Conservation (phyloP, 2,888 invertebrate genomes). For the Nymphalis urticae region DNA sequence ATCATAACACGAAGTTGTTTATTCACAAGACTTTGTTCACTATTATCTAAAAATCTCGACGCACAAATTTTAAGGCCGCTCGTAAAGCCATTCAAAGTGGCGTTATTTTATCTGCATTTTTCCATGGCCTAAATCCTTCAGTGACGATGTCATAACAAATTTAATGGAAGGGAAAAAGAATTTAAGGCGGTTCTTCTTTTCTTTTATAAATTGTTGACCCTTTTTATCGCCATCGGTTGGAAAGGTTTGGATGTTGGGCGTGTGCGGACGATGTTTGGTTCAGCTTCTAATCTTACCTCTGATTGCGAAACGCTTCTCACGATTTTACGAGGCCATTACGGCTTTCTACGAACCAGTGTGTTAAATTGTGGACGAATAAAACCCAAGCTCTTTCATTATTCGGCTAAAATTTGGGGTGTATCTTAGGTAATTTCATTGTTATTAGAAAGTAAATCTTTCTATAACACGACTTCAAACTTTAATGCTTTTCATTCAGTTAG, state of each 20-base stretch:
- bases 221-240: conserved; percentile 62
- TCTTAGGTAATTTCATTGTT: conserved; percentile 19
- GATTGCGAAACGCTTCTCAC: conserved; percentile 67
- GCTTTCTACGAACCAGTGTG: conserved; percentile 48
- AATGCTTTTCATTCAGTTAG: background rate
- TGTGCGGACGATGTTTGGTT: conserved; percentile 49
- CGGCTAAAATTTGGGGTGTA: conserved; percentile 34
- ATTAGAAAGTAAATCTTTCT: conserved; percentile 7
- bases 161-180: conserved; percentile 44
- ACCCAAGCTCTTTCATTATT: conserved; percentile 46
- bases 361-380: conserved; percentile 57
- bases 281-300: conserved; percentile 68
- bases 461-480: conserved; percentile 5
- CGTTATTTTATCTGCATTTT: conserved; percentile 43
- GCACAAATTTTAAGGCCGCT: conserved; percentile 41
- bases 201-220: conserved; percentile 64
- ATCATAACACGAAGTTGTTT: conserved; percentile 17
- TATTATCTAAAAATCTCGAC: conserved; percentile 34
- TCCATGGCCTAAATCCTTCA: conserved; percentile 43
- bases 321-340: conserved; percentile 69
- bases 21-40: conserved; percentile 22
- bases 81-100: conserved; percentile 43
- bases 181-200: conserved; percentile 42
- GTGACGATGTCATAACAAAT: conserved; percentile 47
- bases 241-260: conserved; percentile 41